These are phyloP conservation scores for Drosophila merina DNA, from an alignment of 2,888 invertebrate genomes.

Conservation along the genomic window DNA sequence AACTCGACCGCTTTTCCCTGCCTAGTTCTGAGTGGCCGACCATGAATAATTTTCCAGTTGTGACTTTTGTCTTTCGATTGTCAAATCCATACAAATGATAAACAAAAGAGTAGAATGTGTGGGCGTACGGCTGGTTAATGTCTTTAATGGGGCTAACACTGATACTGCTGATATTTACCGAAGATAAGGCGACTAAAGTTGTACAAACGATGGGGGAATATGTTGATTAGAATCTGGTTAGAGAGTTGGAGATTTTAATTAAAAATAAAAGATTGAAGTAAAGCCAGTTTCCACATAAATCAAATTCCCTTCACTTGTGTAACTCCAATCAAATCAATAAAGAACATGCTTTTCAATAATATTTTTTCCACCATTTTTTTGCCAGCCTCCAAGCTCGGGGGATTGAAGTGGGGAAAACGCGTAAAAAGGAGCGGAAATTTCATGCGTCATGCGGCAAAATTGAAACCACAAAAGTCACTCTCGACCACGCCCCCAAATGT, in stretches of 20 bases:
- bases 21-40: slow-evolving; percentile 53
- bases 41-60: slow-evolving; percentile 70
- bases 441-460: slow-evolving; percentile 68
- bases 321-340: slow-evolving; percentile 39
- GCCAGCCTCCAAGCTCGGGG: background rate
- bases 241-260: background rate
- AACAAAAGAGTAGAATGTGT: slow-evolving; percentile 50
- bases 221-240: background rate
- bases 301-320: slow-evolving; percentile 34
- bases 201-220: background rate
- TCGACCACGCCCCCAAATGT: slow-evolving; percentile 44
- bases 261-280: too few relatives aligned
- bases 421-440: slow-evolving; percentile 35
- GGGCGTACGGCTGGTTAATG: slow-evolving; percentile 46
- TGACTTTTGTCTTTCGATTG: slow-evolving; percentile 50
- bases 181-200: slow-evolving; percentile 1
- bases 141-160: slow-evolving; percentile 29
- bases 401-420: slow-evolving; percentile 17
- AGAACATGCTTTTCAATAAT: slow-evolving; percentile 26
- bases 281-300: slow-evolving; percentile 22
- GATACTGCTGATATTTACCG: slow-evolving; percentile 2
- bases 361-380: slow-evolving; percentile 5
- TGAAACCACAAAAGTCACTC: slow-evolving; percentile 48
- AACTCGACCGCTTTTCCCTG: background rate
- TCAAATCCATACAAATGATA: slow-evolving; percentile 50